Evolutionary conservation across 2,888 invertebrate genomes (phyloP).

Genomic region (Lasioglossum morio): DNA sequence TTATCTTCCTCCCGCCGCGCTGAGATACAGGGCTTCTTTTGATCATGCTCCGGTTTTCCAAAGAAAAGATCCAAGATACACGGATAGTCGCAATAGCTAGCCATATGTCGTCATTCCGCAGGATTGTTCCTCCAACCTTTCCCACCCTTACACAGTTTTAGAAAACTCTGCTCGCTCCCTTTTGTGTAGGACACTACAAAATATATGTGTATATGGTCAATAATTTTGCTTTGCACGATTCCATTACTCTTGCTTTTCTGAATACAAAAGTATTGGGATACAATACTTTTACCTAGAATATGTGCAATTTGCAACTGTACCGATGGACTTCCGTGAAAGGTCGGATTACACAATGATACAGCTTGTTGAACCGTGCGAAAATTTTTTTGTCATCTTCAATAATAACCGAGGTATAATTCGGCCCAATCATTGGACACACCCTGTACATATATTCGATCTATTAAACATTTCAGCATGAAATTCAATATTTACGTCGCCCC

Average conservation of each 20-base stretch:
- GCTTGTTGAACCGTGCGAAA: background rate
- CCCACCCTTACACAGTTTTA: background rate
- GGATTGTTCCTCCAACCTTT: background rate
- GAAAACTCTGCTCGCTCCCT: background rate
- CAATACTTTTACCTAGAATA: background rate
- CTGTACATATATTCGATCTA: background rate
- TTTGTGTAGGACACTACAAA: background rate
- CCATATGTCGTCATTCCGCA: background rate
- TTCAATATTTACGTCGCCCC: too few relatives aligned
- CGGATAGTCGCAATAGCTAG: background rate
- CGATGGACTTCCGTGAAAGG: background rate
- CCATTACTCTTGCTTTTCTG: background rate
- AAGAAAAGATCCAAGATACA: background rate
- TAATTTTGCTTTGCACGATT: background rate
- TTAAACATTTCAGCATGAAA: background rate
- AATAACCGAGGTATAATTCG: background rate
- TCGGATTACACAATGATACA: background rate
- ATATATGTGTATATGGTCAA: background rate
- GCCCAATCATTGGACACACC: too few relatives aligned
- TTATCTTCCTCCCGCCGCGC: conserved; percentile 7
- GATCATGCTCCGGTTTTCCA: background rate
- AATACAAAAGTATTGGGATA: background rate
- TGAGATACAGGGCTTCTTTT: background rate
- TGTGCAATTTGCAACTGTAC: background rate
- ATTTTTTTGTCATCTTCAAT: too few relatives aligned